A percentile compares a stretch with the other conserved stretches of the same genome.
Evolutionary conservation across 2,113 vertebrate genomes (phyloP).

Genomic region (Prunella himalayana): DNA sequence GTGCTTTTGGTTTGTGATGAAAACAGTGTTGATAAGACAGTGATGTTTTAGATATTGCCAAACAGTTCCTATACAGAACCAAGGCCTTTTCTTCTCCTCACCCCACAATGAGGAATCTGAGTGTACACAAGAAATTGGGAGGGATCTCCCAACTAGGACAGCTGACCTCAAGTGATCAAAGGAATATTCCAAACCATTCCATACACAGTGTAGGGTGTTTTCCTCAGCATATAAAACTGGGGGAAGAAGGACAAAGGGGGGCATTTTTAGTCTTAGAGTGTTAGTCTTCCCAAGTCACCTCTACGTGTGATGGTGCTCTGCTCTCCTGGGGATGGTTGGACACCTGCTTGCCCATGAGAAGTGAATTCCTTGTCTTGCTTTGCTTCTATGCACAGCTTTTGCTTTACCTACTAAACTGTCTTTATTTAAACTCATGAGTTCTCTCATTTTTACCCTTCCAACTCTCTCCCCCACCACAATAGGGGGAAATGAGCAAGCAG

Average conservation of each 20-base stretch:
- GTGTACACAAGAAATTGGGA: background rate
- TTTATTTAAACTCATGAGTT: background rate
- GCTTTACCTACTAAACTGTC: background rate
- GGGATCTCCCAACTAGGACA: background rate
- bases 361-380: background rate
- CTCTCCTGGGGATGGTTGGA: background rate
- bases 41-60: background rate
- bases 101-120: background rate
- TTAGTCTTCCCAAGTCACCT: background rate
- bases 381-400: background rate
- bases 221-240: background rate
- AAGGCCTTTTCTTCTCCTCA: background rate
- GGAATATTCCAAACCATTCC: background rate
- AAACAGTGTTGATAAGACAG: background rate
- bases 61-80: background rate
- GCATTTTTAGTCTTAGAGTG: background rate
- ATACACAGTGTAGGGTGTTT: background rate
- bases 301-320: background rate
- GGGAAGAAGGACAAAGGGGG: fast-evolving
- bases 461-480: background rate
- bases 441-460: background rate
- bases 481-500: background rate
- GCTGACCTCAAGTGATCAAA: background rate
- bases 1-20: background rate
- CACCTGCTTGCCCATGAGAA: background rate